A percentile compares a stretch with the other conserved stretches of the same genome.
These are phyloP conservation scores for Porites cylindrica DNA, from an alignment of 92 coral and sea anemone genomes.

Conservation along the genomic window DNA sequence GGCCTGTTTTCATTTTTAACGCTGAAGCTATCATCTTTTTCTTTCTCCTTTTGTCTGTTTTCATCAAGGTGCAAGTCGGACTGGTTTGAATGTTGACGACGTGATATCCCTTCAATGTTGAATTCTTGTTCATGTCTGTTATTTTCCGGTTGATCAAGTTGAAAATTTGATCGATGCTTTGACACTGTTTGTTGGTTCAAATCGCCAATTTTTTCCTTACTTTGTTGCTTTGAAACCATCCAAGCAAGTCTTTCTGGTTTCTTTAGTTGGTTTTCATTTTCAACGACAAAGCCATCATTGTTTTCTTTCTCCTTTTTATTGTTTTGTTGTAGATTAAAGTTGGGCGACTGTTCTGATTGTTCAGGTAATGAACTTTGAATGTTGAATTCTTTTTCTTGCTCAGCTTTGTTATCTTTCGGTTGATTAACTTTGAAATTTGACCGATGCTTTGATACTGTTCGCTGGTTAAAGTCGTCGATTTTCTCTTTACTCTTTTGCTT, in stretches of 20 bases:
- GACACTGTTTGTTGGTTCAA: neutral
- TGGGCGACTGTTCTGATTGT: neutral
- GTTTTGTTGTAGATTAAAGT: neutral
- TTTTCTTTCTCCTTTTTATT: neutral
- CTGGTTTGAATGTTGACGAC: neutral
- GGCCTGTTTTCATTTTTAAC: neutral
- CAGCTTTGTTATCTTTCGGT: neutral
- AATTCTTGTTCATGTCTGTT: neutral
- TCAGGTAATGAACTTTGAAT: neutral
- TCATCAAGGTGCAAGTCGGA: neutral
- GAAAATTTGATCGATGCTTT: constrained; percentile 7
- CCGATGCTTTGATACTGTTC: neutral
- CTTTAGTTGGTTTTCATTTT: neutral
- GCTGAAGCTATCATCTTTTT: neutral
- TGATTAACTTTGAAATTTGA: constrained; percentile 2
- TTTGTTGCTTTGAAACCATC: neutral
- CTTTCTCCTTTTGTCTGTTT: neutral
- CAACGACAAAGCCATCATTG: neutral
- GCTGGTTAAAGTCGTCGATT: neutral
- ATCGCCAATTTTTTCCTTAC: neutral
- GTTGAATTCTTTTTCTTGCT: neutral
- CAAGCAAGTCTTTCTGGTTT: neutral
- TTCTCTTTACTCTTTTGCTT: neutral
- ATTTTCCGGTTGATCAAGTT: neutral
- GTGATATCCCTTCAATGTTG: neutral